These are phyloP conservation scores for Coturnix japonica DNA, from an alignment of 2,113 vertebrate genomes.

Conservation along the genomic window DNA sequence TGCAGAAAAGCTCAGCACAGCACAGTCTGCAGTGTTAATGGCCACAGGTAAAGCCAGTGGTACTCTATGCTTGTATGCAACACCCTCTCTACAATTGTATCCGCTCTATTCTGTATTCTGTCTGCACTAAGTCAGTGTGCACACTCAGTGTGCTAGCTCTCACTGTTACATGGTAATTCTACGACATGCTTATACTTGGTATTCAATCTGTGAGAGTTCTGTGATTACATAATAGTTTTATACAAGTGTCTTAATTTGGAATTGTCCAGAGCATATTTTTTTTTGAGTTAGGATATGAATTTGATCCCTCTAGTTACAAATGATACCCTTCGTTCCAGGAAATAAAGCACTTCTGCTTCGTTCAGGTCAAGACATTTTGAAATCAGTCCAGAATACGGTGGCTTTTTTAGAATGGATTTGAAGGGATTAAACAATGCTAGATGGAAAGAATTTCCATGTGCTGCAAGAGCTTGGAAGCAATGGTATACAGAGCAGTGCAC, in stretches of 20 bases:
- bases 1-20: constrained; percentile 93
- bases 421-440: neutral
- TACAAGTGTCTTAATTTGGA: neutral
- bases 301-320: neutral
- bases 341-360: neutral
- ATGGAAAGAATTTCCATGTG: neutral
- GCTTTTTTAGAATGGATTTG: neutral
- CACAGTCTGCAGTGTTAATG: constrained; percentile 91
- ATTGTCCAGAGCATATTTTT: neutral
- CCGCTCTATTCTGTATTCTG: neutral
- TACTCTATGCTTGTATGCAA: neutral
- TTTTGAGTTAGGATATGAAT: rapidly evolving
- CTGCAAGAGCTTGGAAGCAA: neutral
- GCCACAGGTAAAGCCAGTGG: constrained; percentile 87
- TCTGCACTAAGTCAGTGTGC: neutral
- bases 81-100: neutral
- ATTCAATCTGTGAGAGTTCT: neutral
- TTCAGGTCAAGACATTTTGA: neutral
- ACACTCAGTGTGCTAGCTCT: neutral
- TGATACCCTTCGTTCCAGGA: neutral
- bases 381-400: neutral
- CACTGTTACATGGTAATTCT: neutral
- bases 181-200: neutral
- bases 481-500: neutral
- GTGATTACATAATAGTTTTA: neutral